A percentile compares a stretch with the other conserved stretches of the same genome.
These are phyloP conservation scores for Ditylenchus weischeri DNA, from an alignment of 2,888 invertebrate species.

Conservation along the genomic window DNA sequence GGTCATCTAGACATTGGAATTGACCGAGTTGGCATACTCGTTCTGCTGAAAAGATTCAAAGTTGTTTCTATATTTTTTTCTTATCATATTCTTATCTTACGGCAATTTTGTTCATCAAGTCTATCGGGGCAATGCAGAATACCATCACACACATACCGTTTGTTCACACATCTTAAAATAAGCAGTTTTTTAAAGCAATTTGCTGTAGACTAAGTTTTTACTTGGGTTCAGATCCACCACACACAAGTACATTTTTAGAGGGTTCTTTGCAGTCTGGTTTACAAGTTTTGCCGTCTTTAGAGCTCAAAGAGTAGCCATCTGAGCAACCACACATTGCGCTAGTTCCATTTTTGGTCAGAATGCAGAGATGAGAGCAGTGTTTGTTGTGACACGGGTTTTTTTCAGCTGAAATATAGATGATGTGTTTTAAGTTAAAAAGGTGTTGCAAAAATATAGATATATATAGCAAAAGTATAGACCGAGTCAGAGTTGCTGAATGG, in stretches of 20 bases:
- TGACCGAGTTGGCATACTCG: conserved; percentile 9
- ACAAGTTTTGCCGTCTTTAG: conserved; percentile 43
- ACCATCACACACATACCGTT: conserved; percentile 51
- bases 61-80: background rate
- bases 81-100: conserved; percentile 36
- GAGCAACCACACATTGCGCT: conserved; percentile 44
- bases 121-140: conserved; percentile 47
- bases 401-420: conserved; percentile 9
- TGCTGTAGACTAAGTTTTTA: background rate
- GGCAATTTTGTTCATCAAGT: conserved; percentile 49
- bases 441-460: background rate
- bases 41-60: conserved; percentile 1
- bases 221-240: conserved; percentile 51
- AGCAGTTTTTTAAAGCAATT: too few species aligned
- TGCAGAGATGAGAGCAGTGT: conserved; percentile 82
- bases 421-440: background rate
- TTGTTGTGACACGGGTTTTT: conserved; percentile 68
- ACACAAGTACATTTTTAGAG: conserved; percentile 38
- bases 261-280: conserved; percentile 39
- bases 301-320: conserved; percentile 47
- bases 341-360: conserved; percentile 66
- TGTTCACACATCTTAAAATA: conserved; percentile 41
- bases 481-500: too few species aligned
- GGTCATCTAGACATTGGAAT: conserved; percentile 16
- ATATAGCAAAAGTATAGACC: too few species aligned